Evolutionary conservation across 1,140 invertebrate genomes (phyloP).

Genomic region (Lasioglossum albipes): DNA sequence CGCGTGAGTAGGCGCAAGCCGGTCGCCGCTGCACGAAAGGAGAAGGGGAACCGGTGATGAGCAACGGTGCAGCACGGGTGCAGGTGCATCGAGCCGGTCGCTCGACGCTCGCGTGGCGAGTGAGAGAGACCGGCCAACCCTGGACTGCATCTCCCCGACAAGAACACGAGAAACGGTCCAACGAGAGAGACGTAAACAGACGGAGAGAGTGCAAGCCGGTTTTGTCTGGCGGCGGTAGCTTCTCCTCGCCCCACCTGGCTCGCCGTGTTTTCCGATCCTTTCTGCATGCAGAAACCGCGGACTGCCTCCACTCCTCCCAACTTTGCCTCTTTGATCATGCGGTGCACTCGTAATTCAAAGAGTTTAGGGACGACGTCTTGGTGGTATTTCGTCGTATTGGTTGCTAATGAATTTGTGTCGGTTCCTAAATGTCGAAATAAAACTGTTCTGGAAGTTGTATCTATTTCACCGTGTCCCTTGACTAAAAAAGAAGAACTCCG

Average conservation of each 20-base stretch:
- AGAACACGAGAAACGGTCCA: conserved; percentile 30
- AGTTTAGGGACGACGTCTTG: too few relatives aligned
- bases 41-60: conserved; percentile 33
- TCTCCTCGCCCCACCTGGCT: conserved; percentile 56
- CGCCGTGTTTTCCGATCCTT: conserved; percentile 23
- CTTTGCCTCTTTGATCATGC: too few relatives aligned
- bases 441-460: too few relatives aligned
- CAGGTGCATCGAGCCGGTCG: conserved; percentile 72
- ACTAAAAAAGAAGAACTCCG: too few relatives aligned
- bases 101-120: conserved; percentile 76
- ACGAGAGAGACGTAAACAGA: background rate
- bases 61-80: conserved; percentile 68
- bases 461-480: too few relatives aligned
- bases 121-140: conserved; percentile 53
- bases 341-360: too few relatives aligned
- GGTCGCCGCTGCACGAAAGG: background rate
- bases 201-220: conserved; percentile 64
- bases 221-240: conserved; percentile 51
- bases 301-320: background rate
- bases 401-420: too few relatives aligned
- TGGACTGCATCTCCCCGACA: background rate
- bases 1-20: conserved; percentile 26
- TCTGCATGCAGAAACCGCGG: conserved; percentile 18
- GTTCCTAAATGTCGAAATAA: too few relatives aligned
- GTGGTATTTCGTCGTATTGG: too few relatives aligned